Evolutionary conservation across 2,113 vertebrate genomes (phyloP).

Genomic region (Clinocottus analis): DNA sequence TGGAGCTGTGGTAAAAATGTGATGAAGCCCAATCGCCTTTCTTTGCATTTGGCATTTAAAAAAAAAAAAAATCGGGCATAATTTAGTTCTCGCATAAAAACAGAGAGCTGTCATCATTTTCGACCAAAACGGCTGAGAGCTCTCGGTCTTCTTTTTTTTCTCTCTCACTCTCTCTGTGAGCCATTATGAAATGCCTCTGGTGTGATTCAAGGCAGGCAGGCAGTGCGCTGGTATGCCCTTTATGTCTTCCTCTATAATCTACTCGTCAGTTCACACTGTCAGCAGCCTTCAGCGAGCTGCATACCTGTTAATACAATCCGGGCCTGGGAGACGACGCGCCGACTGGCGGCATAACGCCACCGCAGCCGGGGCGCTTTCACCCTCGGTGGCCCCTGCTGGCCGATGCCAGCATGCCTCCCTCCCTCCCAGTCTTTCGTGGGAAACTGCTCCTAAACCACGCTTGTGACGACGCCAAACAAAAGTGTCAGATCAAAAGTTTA

Average conservation of each 20-base stretch:
- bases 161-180: slow-evolving; percentile 11
- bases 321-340: slow-evolving; percentile 58
- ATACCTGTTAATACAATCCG: slow-evolving; percentile 71
- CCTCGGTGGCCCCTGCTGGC: slow-evolving; percentile 61
- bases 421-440: slow-evolving; percentile 59
- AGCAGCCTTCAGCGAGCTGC: slow-evolving; percentile 56
- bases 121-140: neutral
- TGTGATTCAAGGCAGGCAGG: slow-evolving; percentile 60
- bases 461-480: slow-evolving; percentile 20
- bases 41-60: slow-evolving; percentile 8
- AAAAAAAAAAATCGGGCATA: neutral
- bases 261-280: slow-evolving; percentile 66
- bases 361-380: slow-evolving; percentile 39
- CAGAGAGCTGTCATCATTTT: slow-evolving; percentile 1
- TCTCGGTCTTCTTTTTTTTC: slow-evolving; percentile 6
- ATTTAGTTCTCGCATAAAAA: slow-evolving; percentile 5
- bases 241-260: slow-evolving; percentile 69
- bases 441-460: slow-evolving; percentile 34
- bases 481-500: slow-evolving; percentile 19
- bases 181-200: slow-evolving; percentile 40
- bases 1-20: neutral
- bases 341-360: slow-evolving; percentile 60
- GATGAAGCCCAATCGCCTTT: slow-evolving; percentile 2
- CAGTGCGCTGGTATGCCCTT: slow-evolving; percentile 47
- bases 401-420: too few species aligned